Conservation (phyloP, 1,140 invertebrate genomes). For the fruit fly (Drosophila melanogaster) region DNA sequence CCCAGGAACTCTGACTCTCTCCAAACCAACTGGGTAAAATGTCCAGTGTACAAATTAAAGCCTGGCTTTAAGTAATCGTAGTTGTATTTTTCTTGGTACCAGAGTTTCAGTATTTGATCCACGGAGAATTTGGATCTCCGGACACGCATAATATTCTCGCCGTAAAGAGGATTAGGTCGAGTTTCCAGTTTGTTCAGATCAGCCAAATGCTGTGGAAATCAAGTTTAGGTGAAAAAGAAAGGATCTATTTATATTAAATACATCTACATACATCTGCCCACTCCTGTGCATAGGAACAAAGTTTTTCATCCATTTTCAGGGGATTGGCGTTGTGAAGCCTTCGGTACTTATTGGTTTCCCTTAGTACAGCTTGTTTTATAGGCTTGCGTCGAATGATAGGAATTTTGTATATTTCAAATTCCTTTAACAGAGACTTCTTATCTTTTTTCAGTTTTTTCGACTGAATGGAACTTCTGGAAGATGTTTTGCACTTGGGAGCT, state of each 20-base stretch:
- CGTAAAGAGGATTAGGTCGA: constrained; percentile 56
- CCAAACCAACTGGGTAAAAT: constrained; percentile 91
- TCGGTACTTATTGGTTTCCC: constrained; percentile 46
- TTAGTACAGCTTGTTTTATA: constrained; percentile 5
- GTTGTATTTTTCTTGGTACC: constrained; percentile 88
- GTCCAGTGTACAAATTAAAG: constrained; percentile 85
- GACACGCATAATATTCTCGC: constrained; percentile 85
- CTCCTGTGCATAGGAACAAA: constrained; percentile 46
- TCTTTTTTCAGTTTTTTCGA: not conserved
- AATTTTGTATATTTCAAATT: not conserved
- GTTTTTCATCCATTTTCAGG: constrained; percentile 21
- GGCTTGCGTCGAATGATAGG: not conserved
- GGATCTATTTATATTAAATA: no score
- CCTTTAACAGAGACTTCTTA: not conserved
- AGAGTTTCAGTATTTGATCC: constrained; percentile 84
- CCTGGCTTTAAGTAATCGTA: constrained; percentile 85
- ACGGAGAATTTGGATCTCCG: constrained; percentile 55
- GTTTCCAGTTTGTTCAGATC: constrained; percentile 54
- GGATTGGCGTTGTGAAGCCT: constrained; percentile 26
- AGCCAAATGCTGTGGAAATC: constrained; percentile 42
- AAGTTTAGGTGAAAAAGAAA: no score
- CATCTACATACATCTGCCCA: constrained; percentile 58
- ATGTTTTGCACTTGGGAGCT: not conserved
- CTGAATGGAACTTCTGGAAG: not conserved
- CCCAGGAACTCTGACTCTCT: constrained; percentile 88